Evolutionary conservation across 2,888 invertebrate species (phyloP).

Genomic region (Diadromus collaris): DNA sequence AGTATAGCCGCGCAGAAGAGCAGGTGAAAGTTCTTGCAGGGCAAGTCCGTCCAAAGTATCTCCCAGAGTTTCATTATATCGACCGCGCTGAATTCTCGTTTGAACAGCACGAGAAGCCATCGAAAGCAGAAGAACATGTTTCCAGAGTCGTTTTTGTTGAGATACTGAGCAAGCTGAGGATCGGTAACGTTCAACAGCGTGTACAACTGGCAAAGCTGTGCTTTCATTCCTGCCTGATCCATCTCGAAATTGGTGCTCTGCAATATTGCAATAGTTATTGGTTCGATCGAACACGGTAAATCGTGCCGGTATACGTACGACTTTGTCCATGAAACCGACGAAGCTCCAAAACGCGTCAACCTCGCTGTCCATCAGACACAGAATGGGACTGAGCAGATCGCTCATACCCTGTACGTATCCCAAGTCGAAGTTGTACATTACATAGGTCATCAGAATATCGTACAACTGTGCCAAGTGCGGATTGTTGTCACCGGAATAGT

Average conservation of each 20-base stretch:
- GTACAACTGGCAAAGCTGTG: slow-evolving; percentile 92
- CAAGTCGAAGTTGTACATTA: slow-evolving; percentile 99
- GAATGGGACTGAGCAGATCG: slow-evolving; percentile 95
- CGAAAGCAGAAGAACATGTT: slow-evolving; percentile 99
- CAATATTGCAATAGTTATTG: background rate
- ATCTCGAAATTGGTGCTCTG: slow-evolving; percentile 94
- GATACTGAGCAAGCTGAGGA: slow-evolving; percentile 92
- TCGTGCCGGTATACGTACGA: slow-evolving; percentile 83
- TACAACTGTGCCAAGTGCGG: slow-evolving; percentile 91
- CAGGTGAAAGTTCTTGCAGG: slow-evolving; percentile 97
- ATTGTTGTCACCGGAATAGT: slow-evolving; percentile 97
- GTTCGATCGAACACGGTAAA: background rate
- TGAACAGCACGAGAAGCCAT: slow-evolving; percentile 98
- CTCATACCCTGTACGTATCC: slow-evolving; percentile 99
- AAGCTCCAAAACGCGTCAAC: slow-evolving; percentile 99
- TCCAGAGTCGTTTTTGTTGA: slow-evolving; percentile 92
- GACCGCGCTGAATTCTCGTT: slow-evolving; percentile 93
- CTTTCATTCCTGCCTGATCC: slow-evolving; percentile 98
- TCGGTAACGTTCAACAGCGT: slow-evolving; percentile 91
- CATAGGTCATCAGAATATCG: slow-evolving; percentile 98
- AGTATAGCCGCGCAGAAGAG: slow-evolving; percentile 96
- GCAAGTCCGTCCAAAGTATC: slow-evolving; percentile 96
- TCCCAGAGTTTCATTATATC: slow-evolving; percentile 98
- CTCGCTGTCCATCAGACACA: slow-evolving; percentile 94
- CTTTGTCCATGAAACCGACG: slow-evolving; percentile 97